A percentile compares a stretch with the other conserved stretches of the same genome.
phyloP scores from a whole-genome alignment of 2,113 vertebrate species.

The Carassius carassius region DNA sequence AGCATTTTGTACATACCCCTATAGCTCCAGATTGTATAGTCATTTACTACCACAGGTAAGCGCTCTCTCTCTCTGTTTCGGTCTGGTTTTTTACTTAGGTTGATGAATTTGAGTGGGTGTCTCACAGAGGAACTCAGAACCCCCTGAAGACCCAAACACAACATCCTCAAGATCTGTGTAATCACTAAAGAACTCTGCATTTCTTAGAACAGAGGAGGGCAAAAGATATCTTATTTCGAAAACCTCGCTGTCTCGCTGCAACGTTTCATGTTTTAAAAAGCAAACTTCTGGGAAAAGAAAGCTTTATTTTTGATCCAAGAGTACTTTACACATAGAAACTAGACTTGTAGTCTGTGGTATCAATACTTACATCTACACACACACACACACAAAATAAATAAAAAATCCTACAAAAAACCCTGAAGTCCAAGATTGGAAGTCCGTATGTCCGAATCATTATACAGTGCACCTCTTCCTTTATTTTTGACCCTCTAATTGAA shows the following conservation, averaged over 20 bases:
- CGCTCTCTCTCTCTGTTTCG: constrained; percentile 27
- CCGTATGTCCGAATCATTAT: constrained; percentile 6
- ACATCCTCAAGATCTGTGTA: constrained; percentile 71
- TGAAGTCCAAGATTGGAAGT: background rate
- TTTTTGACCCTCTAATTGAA: constrained; percentile 1
- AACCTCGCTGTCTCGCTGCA: background rate
- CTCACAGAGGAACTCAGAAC: constrained; percentile 72
- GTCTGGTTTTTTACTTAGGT: constrained; percentile 75
- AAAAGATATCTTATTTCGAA: constrained; percentile 31
- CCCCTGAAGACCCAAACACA: constrained; percentile 70
- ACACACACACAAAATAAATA: background rate
- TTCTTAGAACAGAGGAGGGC: constrained; percentile 59
- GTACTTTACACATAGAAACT: background rate
- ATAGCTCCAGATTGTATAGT: constrained; percentile 20
- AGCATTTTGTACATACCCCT: background rate
- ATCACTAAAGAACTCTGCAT: constrained; percentile 59
- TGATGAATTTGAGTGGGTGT: constrained; percentile 74
- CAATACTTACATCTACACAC: no score
- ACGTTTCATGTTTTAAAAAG: constrained; percentile 5
- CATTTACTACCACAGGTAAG: constrained; percentile 23
- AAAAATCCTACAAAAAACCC: background rate
- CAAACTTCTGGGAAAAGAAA: background rate
- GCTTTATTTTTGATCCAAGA: constrained; percentile 2
- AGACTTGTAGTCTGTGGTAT: constrained; percentile 5
- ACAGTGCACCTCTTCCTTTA: background rate